phyloP scores from a whole-genome alignment of 2,888 invertebrate species.

The Chouioia cunea region DNA sequence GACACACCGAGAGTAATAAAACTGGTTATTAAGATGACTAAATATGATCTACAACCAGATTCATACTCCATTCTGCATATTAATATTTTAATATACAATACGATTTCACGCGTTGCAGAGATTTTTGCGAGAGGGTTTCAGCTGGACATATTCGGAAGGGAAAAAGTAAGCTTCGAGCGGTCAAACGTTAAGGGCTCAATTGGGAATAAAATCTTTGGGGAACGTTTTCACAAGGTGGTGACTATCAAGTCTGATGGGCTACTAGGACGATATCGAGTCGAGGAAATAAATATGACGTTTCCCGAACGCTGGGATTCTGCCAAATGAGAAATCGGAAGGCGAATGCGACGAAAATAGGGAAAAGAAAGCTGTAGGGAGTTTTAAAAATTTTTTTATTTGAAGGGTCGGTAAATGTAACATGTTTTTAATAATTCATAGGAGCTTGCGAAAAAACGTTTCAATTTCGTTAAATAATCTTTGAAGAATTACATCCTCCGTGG shows the following conservation, averaged over 20 bases:
- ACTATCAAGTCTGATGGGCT: slow-evolving; percentile 24
- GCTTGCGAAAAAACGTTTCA: no score
- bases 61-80: no score
- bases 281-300: slow-evolving; percentile 37
- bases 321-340: slow-evolving; percentile 22
- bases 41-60: no score
- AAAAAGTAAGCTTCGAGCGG: neutral
- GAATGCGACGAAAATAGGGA: neutral
- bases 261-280: slow-evolving; percentile 2
- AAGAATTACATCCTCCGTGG: no score
- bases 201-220: slow-evolving; percentile 33
- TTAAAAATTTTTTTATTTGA: slow-evolving; percentile 4
- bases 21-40: no score
- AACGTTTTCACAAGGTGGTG: slow-evolving; percentile 8
- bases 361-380: slow-evolving; percentile 16
- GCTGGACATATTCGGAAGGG: neutral
- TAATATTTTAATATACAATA: no score
- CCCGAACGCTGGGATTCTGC: slow-evolving; percentile 4
- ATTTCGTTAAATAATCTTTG: no score
- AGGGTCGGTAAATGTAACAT: neutral
- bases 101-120: neutral
- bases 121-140: slow-evolving; percentile 17
- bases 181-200: slow-evolving; percentile 30
- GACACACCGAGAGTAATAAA: no score
- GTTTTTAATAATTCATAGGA: no score